Evolutionary conservation across 2,888 invertebrate species (phyloP).

Genomic region (Agonopterix arenella): DNA sequence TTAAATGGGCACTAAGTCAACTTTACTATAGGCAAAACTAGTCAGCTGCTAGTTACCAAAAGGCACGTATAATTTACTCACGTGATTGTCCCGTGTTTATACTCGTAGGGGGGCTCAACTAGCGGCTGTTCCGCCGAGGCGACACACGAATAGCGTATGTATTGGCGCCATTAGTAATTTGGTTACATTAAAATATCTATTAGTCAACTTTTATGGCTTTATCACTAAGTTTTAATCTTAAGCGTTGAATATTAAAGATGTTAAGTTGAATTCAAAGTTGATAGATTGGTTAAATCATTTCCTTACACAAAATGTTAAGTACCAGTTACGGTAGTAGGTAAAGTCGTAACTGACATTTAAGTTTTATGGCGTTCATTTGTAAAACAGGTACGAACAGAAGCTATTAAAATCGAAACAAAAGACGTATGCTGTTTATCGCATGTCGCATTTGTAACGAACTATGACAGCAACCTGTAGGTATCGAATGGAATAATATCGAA

Average conservation of each 20-base stretch:
- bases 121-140: constrained; percentile 6
- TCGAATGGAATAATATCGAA: constrained; percentile 64
- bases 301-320: no score
- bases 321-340: no score
- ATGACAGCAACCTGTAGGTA: constrained; percentile 21
- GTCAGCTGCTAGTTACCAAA: constrained; percentile 31
- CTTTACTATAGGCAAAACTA: constrained; percentile 51
- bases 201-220: no score
- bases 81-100: constrained; percentile 41
- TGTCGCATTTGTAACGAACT: not conserved
- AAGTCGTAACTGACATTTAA: not conserved
- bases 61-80: constrained; percentile 52
- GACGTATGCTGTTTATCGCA: not conserved
- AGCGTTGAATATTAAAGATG: no score
- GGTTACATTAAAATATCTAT: no score
- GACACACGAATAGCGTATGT: no score
- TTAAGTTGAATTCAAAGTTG: no score
- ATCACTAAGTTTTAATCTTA: no score
- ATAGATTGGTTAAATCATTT: no score
- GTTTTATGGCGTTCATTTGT: not conserved
- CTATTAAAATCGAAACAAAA: not conserved
- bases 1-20: constrained; percentile 68
- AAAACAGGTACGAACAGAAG: not conserved
- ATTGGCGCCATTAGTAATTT: no score
- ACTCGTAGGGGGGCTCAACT: constrained; percentile 20